These are phyloP conservation scores for Acrocephalus kingi DNA, from an alignment of 2,113 vertebrate species.

Conservation along the genomic window DNA sequence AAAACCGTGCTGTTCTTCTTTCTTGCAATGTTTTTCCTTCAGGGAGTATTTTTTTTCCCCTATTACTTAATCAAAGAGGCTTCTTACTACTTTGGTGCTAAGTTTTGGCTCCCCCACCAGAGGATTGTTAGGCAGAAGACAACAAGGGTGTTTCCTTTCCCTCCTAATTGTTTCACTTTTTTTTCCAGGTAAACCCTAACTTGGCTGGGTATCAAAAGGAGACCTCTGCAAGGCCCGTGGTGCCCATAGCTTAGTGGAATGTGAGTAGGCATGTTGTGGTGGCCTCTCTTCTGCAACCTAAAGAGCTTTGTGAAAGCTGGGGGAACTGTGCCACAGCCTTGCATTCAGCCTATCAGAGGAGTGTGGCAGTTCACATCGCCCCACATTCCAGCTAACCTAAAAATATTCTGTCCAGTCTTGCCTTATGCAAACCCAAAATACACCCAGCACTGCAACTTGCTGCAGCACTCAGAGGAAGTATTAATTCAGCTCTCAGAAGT, in stretches of 20 bases:
- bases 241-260: background rate
- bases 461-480: background rate
- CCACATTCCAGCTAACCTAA: background rate
- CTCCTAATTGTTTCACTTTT: background rate
- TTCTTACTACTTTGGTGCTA: background rate
- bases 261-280: background rate
- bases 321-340: background rate
- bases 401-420: background rate
- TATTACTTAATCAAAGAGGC: background rate
- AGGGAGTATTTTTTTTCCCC: background rate
- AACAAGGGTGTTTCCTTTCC: background rate
- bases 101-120: background rate
- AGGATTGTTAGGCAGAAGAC: background rate
- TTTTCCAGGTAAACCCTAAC: background rate
- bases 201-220: background rate
- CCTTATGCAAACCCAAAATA: background rate
- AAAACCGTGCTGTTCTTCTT: background rate
- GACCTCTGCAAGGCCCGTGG: rapidly evolving
- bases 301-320: background rate
- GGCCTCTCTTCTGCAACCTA: background rate
- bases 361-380: background rate
- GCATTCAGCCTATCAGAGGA: background rate
- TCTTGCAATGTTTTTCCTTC: background rate
- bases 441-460: background rate
- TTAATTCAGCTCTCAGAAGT: conserved; percentile 4